Conservation (phyloP, 2,888 invertebrate species). For the Dioctria linearis region DNA sequence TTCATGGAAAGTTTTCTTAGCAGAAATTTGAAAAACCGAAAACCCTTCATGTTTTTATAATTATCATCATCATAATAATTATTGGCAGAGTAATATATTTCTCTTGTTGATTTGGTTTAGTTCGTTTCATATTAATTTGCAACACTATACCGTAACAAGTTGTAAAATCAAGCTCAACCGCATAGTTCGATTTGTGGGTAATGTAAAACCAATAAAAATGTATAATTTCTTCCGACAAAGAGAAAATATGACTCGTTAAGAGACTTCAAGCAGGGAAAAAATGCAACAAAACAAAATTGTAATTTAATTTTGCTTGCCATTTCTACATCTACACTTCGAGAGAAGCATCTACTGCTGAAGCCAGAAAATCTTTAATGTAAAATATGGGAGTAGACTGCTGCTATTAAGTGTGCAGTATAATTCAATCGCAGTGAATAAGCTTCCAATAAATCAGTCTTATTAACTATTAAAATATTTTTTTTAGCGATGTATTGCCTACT, state of each 20-base stretch:
- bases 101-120: constrained; percentile 35
- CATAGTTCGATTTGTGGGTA: constrained; percentile 35
- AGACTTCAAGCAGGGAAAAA: not conserved
- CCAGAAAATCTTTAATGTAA: not conserved
- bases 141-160: constrained; percentile 44
- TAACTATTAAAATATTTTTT: not conserved
- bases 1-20: not conserved
- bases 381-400: constrained; percentile 6
- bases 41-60: constrained; percentile 13
- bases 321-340: not conserved
- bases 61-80: constrained; percentile 1
- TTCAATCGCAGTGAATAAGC: constrained; percentile 18
- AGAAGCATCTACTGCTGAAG: not conserved
- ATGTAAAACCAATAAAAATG: constrained; percentile 39
- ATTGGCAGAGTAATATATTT: constrained; percentile 11
- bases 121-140: constrained; percentile 40
- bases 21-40: not conserved
- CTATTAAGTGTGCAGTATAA: not conserved
- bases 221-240: constrained; percentile 45
- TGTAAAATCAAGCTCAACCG: constrained; percentile 47
- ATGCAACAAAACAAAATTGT: not conserved
- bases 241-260: not conserved
- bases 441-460: constrained; percentile 13
- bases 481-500: not conserved
- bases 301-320: not conserved